These are phyloP conservation scores for Forbesichthys papilliferus DNA, from an alignment of 2,113 vertebrate genomes.

Conservation along the genomic window DNA sequence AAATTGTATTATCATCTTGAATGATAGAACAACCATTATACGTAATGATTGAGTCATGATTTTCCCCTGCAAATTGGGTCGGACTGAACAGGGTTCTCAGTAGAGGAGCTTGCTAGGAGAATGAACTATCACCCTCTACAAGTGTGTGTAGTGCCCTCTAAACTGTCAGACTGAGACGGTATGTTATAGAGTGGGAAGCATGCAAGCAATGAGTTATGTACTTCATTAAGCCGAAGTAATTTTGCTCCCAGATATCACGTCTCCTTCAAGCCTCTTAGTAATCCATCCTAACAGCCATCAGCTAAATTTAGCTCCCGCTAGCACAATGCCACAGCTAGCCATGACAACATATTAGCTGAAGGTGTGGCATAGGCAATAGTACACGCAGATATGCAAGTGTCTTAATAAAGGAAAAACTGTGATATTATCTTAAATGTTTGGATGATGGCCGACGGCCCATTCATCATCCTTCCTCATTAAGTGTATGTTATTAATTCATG, in stretches of 20 bases:
- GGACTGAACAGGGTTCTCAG: constrained; percentile 37
- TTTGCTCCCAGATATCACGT: constrained; percentile 68
- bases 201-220: constrained; percentile 71
- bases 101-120: constrained; percentile 29
- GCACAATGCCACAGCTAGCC: constrained; percentile 37
- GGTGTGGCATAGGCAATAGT: constrained; percentile 19
- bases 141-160: constrained; percentile 58
- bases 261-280: constrained; percentile 53
- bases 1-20: constrained; percentile 39
- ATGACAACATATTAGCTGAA: constrained; percentile 40
- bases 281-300: constrained; percentile 57
- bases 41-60: constrained; percentile 40
- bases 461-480: constrained; percentile 12
- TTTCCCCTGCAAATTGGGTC: constrained; percentile 47
- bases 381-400: background rate
- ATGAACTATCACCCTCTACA: constrained; percentile 49
- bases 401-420: background rate
- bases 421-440: constrained; percentile 14
- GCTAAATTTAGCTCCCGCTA: constrained; percentile 57
- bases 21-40: constrained; percentile 43
- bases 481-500: background rate
- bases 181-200: constrained; percentile 49
- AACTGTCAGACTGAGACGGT: constrained; percentile 55
- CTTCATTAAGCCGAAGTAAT: constrained; percentile 73
- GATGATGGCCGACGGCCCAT: constrained; percentile 3